These are phyloP conservation scores for Syrrhaptes paradoxus DNA, from an alignment of 2,113 vertebrate species.

Conservation along the genomic window DNA sequence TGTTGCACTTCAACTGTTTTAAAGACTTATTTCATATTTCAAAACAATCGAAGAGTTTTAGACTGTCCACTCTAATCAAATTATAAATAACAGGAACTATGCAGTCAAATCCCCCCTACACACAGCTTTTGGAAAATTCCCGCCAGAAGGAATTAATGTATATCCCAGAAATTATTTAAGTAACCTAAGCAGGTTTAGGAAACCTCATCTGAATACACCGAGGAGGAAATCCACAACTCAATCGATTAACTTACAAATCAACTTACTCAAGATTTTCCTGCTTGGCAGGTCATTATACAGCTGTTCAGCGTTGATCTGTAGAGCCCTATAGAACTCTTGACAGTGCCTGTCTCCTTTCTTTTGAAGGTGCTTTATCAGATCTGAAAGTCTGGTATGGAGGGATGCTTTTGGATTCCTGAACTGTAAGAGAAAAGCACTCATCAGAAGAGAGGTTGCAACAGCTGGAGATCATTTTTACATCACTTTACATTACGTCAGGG, in stretches of 20 bases:
- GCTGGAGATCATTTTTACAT: background rate
- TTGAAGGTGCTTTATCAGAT: conserved; percentile 87
- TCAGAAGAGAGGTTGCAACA: background rate
- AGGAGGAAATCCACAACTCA: background rate
- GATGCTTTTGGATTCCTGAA: conserved; percentile 90
- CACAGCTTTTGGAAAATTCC: background rate
- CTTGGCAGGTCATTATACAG: conserved; percentile 90
- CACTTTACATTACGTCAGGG: background rate
- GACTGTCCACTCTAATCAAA: background rate
- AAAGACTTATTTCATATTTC: background rate
- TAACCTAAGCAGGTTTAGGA: background rate
- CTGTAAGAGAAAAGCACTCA: conserved; percentile 65
- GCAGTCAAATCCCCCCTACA: background rate
- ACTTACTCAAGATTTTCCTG: conserved; percentile 83
- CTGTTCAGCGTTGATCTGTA: conserved; percentile 91
- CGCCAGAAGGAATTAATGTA: background rate
- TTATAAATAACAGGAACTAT: background rate
- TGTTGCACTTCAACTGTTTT: background rate
- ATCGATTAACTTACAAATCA: background rate
- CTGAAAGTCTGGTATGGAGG: conserved; percentile 82
- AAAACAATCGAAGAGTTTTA: background rate
- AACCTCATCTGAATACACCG: background rate
- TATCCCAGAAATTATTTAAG: background rate
- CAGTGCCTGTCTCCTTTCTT: conserved; percentile 89
- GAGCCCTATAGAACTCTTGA: conserved; percentile 92